Evolutionary conservation across 1,140 invertebrate genomes (phyloP).

Genomic region (Cydia amplana): DNA sequence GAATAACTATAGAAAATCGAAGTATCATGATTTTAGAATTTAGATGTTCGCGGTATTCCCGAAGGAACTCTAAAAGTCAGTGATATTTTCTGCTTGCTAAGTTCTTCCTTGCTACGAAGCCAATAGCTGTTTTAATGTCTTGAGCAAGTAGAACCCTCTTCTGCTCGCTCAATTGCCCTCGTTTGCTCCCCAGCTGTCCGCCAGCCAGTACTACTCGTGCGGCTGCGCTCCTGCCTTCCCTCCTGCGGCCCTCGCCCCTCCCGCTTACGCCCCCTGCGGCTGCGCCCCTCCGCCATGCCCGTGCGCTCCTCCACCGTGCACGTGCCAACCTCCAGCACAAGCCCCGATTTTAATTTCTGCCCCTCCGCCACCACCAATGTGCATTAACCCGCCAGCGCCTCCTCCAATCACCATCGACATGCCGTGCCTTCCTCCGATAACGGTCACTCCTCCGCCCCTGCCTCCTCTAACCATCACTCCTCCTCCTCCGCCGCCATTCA

Average conservation of each 20-base stretch:
- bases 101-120: background rate
- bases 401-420: conserved; percentile 57
- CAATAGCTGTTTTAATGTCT: background rate
- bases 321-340: conserved; percentile 31
- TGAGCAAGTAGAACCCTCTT: background rate
- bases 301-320: conserved; percentile 10
- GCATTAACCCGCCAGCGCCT: conserved; percentile 54
- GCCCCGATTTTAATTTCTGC: conserved; percentile 48
- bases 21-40: too few species aligned
- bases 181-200: background rate
- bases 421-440: conserved; percentile 55
- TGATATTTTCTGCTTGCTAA: too few species aligned
- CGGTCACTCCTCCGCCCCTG: conserved; percentile 51
- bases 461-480: conserved; percentile 58
- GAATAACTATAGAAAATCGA: too few species aligned
- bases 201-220: background rate
- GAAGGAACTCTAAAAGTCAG: too few species aligned
- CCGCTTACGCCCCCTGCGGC: conserved; percentile 29
- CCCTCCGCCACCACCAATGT: conserved; percentile 45
- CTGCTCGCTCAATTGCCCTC: background rate
- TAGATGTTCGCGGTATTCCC: too few species aligned
- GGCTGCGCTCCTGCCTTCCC: conserved; percentile 34
- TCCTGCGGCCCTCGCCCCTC: conserved; percentile 43
- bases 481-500: conserved; percentile 55
- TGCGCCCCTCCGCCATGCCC: background rate